Base-by-base conservation (phyloP, 2,888 invertebrate species). In the Protodeltote pygarga region DNA sequence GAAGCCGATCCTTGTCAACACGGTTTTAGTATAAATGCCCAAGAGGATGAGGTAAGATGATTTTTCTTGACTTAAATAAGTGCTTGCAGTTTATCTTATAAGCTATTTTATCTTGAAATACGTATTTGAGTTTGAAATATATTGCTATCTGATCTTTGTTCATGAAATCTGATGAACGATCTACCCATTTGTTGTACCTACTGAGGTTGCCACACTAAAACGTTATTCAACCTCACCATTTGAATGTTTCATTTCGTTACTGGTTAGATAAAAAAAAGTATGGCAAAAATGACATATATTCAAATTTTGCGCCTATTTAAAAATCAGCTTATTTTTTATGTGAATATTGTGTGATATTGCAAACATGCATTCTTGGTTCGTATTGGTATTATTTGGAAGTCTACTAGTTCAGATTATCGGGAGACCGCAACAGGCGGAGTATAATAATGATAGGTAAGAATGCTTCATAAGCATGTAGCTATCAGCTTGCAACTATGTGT, bases 401-500 rank as follows among this genome's bases (percentile, higher is more conserved):
- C 45, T 75, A 15, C 25, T 61, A 17, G 42, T 49, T 13, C 47
- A 53, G 50, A 53, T 44, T 15, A 32, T 46, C 6, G 52, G 81
- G 50, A 75, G 81, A 65, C 83, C 84, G 1, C 61, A 76, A 19
- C 63, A 65, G 15, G 40, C 68, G 8, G 72, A 78, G 11, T 75
- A 81, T 33, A 66, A 51, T 34, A 73, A 71, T 28, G 77, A 79
- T 44, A 77, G 75, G 83, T 81, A 70, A 52, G 42, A 66, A 9
- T 9, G 8, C 4, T 33, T 38, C 28, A 29, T 40, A n/a, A n/a
- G n/a, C n/a, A n/a, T n/a, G n/a, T n/a, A n/a, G n/a, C n/a, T n/a
- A n/a, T n/a, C n/a, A n/a, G n/a, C n/a, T n/a, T n/a, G n/a, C n/a
- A n/a, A n/a, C n/a, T n/a, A n/a, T n/a, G n/a, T n/a, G n/a, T n/a